Conservation (phyloP, 2,888 invertebrate genomes). For the Synanthedon formicaeformis region DNA sequence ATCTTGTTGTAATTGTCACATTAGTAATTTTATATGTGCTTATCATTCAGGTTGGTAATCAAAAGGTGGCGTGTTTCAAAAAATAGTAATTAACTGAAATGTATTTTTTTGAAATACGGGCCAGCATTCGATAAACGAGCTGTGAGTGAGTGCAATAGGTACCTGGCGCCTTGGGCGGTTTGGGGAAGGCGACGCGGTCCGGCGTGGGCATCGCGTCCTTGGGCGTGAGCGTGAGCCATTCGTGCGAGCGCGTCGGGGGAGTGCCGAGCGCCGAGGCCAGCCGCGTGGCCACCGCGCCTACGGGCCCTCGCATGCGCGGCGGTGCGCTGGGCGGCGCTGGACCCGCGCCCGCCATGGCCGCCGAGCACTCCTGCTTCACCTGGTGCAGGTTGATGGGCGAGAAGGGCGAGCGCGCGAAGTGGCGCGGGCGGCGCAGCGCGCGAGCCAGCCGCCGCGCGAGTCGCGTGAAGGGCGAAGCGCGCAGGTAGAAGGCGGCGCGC, state of each 20-base stretch:
- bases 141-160: not conserved
- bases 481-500: constrained; percentile 94
- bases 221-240: constrained; percentile 81
- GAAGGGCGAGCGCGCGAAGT: constrained; percentile 90
- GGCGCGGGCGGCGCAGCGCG: constrained; percentile 82
- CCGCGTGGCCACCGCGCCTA: constrained; percentile 52
- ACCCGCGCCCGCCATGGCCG: constrained; percentile 70
- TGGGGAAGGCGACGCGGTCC: constrained; percentile 86
- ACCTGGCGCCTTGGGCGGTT: constrained; percentile 91
- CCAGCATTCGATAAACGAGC: not conserved
- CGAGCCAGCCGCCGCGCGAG: constrained; percentile 89
- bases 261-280: constrained; percentile 46
- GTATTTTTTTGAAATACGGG: no score
- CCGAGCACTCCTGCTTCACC: constrained; percentile 87
- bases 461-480: constrained; percentile 90
- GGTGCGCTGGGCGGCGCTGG: constrained; percentile 35
- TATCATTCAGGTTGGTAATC: no score
- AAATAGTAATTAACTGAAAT: no score
- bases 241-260: constrained; percentile 63
- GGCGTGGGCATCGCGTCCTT: constrained; percentile 84
- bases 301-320: constrained; percentile 41
- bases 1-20: no score
- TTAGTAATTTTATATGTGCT: no score
- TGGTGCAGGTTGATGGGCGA: constrained; percentile 81
- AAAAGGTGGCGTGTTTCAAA: no score